Percentiles rank a stretch among this genome's conserved stretches.
phyloP scores from a whole-genome alignment of 2,113 vertebrate species.

The Corythoichthys haematopterus region DNA sequence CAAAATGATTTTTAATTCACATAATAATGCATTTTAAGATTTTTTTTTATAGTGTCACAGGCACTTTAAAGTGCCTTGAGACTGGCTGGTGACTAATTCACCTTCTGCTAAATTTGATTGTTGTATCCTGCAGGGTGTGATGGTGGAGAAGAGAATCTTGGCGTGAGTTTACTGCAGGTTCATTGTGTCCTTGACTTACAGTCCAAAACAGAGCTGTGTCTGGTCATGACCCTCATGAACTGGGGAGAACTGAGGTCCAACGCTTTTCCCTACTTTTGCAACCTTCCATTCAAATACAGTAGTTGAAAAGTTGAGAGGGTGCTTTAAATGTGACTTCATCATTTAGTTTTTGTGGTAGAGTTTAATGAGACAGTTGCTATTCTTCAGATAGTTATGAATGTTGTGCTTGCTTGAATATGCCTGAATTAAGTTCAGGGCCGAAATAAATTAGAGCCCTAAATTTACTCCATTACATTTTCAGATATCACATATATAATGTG shows the following conservation, averaged over 20 bases:
- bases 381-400: too few species aligned
- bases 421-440: neutral
- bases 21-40: too few species aligned
- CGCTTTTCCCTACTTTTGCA: neutral
- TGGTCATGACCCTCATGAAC: conserved; percentile 91
- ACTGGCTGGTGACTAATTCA: too few species aligned
- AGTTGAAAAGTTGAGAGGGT: too few species aligned
- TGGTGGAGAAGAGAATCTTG: conserved; percentile 85
- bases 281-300: neutral
- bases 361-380: too few species aligned
- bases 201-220: conserved; percentile 80
- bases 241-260: conserved; percentile 82
- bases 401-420: too few species aligned
- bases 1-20: too few species aligned
- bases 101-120: neutral
- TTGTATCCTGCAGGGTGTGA: conserved; percentile 66
- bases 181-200: conserved; percentile 84
- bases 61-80: too few species aligned
- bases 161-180: conserved; percentile 83
- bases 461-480: conserved; percentile 15
- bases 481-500: conserved; percentile 78
- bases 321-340: neutral
- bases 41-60: too few species aligned
- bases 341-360: too few species aligned
- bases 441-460: too few species aligned